Base-by-base conservation (phyloP, 2,797 vertebrate species). In the Catostomus latipinnis region DNA sequence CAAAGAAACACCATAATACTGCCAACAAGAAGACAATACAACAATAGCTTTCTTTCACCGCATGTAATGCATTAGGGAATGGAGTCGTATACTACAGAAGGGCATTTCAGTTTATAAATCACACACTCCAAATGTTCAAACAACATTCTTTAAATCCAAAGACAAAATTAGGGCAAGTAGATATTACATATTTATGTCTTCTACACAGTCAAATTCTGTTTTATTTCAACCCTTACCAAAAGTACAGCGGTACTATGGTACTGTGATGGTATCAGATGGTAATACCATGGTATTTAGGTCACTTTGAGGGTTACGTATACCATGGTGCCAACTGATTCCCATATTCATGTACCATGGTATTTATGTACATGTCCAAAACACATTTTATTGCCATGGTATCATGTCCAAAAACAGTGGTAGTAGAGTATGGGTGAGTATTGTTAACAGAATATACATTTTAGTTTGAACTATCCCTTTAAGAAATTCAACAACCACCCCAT, bases 141-240 rank as follows among this genome's bases (percentile, higher is more conserved):
- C 54, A 52, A 75, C 45, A 57, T 80, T 53, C 14, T 71, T 60
- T 73, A 50, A 71, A 68, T 70, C 73, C 60, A 52, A 52, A 74
- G 67, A n/a, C 18, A 71, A 79, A 83, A 79, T 60, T 60, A 80
- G 79, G 81, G 73, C 76, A 78, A 78, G 78, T 67, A 77, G 80
- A 78, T 83, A 82, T 81, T 80, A 82, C 80, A 82, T 68, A 86
- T 81, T 62, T 8, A 18, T 66, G 22, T 71, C 56, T 52, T 71
- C 56, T 52, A 63, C 53, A 57, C 34, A 66, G 16, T 34, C 46
- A 69, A 53, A 75, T 12, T 22, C n/a, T 52, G 14, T 9, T 60
- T 46, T 46, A 54, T 65, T 63, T 74, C 10, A 54, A 46, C 62
- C n/a, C 10, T 22, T 22, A 22, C 22, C 22, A 22, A 22, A 56